Percentiles rank a stretch among this genome's conserved stretches.
phyloP scores from a whole-genome alignment of 2,888 invertebrate species.

The Stenurella melanura region DNA sequence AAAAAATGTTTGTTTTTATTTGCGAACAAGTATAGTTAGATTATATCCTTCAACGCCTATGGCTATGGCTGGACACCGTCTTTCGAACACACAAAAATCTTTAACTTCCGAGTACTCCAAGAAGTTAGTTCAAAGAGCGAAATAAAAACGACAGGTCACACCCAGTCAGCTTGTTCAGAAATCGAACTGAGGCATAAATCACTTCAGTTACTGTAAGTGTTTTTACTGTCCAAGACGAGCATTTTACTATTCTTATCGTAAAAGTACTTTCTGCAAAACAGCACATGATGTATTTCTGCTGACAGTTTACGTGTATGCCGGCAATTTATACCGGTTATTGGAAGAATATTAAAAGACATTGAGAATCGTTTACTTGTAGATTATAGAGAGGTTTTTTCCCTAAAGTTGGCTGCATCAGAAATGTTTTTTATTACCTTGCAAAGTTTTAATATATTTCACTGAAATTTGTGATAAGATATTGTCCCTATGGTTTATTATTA shows the following conservation, averaged over 20 bases:
- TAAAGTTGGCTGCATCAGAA: too few species aligned
- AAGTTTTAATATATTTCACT: too few species aligned
- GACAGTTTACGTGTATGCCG: background rate
- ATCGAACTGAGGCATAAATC: constrained; percentile 39
- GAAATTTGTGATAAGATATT: too few species aligned
- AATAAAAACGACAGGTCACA: background rate
- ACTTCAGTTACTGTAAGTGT: constrained; percentile 34
- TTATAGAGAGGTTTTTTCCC: background rate
- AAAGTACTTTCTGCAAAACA: constrained; percentile 8
- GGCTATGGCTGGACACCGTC: too few species aligned
- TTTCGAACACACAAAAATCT: background rate
- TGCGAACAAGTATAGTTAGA: too few species aligned
- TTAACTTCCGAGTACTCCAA: background rate
- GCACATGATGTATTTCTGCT: constrained; percentile 13
- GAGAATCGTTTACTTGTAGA: background rate
- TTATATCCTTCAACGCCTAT: background rate
- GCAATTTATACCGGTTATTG: constrained; percentile 15
- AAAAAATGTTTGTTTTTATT: too few species aligned
- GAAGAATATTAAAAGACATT: background rate
- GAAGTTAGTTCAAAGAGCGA: background rate
- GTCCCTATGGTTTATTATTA: too few species aligned
- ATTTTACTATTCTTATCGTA: constrained; percentile 25
- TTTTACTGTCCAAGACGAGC: constrained; percentile 20
- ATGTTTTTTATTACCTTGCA: too few species aligned
- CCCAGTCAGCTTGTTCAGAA: constrained; percentile 19